Base-by-base conservation (phyloP, 2,888 invertebrate genomes). In the Argyra leucocephala region DNA sequence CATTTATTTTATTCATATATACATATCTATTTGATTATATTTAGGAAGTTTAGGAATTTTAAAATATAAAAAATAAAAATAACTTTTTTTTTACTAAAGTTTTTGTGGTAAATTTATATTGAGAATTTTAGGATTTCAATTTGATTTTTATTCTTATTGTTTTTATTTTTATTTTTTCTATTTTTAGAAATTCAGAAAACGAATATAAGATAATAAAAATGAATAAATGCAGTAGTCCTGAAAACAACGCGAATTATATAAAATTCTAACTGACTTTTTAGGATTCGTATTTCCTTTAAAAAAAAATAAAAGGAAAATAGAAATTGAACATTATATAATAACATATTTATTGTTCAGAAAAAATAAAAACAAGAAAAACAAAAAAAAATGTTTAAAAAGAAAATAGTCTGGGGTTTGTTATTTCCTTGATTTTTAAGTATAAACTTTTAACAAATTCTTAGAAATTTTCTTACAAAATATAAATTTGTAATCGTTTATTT, bases 351-450 rank as follows among this genome's bases (percentile, higher is more conserved):
- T 48, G 48, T 48, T 48, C 15, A 48, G 18, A 48, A 48, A n/a
- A 5, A 18, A 18, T 5, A 48, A 10, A 5, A 37, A 37, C 10
- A 10, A 37, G 10, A 7, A 37, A 37, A 37, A 15, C 12, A 37
- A 37, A 37, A 37, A 37, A 37, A 37, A 37, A 37, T 12, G 10
- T 31, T 31, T 31, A 9, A 37, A 15, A 37, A 15, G 12, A 48
- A 48, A 48, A 48, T 48, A 15, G 48, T 48, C 48, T 48, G n/a
- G 48, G 18, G 6, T 48, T n/a, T 48, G 48, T 48, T 48, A 48
- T 48, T 48, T 48, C 18, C 48, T 48, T 48, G 48, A 48, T 48
- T 48, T 48, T 48, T 48, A 48, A 48, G 48, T 48, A 48, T 48
- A 48, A 48, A 48, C 48, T 48, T 48, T 48, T 48, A 48, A 48